Base-by-base conservation (phyloP, 2,888 invertebrate species). In the Leuctra nigra region DNA sequence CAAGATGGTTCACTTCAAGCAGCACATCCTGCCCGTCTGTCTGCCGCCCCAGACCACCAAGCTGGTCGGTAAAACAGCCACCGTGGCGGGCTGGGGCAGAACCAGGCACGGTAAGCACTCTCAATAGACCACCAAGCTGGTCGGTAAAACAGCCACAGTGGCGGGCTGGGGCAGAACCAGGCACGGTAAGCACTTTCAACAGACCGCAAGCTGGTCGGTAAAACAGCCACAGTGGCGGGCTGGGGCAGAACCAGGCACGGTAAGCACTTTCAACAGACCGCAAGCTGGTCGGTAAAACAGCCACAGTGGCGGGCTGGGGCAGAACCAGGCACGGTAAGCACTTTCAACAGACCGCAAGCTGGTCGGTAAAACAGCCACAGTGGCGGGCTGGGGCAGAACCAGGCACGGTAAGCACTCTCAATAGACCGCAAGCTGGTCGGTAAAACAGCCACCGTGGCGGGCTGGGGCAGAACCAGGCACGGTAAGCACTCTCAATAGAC, bases 241-340 rank as follows among this genome's bases (percentile, higher is more conserved):
- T 95, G 94, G 94, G 94, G 94, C 0, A 75, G 94, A 22, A 93
- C 92, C 1, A 77, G 91, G 46, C 92, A 93, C 66, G 93, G 93
- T 29, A 86, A 29, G n/a, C n/a, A n/a, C n/a, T n/a, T n/a, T n/a
- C n/a, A n/a, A n/a, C n/a, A n/a, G n/a, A n/a, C n/a, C n/a, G n/a
- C 68, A 92, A 91, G 69, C 70, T 93, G 18, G 82, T 88, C 0
- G 93, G 94, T 1, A 87, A 87, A 68, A 87, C 87, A 74, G 94
- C 92, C 41, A 93, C 93, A 0, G 94, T 94, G 0, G 91, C 87
- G 0, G 94, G 94, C 1, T 95, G 94, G 94, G 94, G 94, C 0
- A 75, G 94, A 22, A 93, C 92, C 1, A 77, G 91, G 46, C 92
- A 93, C 66, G 93, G 93, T 29, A 86, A 29, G n/a, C n/a, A n/a